Base-by-base conservation (phyloP, 2,113 vertebrate species). In the Conger conger region DNA sequence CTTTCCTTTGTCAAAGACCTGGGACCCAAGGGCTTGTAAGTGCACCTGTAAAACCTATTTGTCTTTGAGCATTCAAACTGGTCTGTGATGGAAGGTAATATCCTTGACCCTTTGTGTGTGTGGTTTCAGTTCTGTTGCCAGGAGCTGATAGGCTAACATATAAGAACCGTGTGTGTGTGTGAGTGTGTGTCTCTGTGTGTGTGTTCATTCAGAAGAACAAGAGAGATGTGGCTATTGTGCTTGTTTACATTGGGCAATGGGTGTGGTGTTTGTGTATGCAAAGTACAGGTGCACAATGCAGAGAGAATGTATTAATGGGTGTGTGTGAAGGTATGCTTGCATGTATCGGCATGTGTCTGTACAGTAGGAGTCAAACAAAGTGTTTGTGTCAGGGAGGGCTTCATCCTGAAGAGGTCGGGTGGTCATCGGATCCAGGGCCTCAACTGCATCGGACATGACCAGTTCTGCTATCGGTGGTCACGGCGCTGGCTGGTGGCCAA, bases 401-500 rank as follows among this genome's bases (percentile, higher is more conserved):
- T 95, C 78, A 96, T 98, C 87, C 90, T 91, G 81, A 98, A 98
- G 87, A 95, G 96, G 83, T 98, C 97, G 0, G 97, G 97, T 0
- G 97, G 97, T 37, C 97, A 98, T 87, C 94, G 93, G 0, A 92
- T 97, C 84, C 96, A 95, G 78, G 97, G 97, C 15, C 89, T 97
- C 68, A 97, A 96, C 89, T 97, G 96, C 86, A 91, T 95, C 1
- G 96, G 96, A 0, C 95, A 95, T 73, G 95, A 97, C 90, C 96
- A 95, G 91, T 86, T 97, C 79, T 97, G 96, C 86, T 97, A 96
- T 86, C 95, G 95, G 83, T 98, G 97, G 97, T 97, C 97, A 0
- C 94, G 94, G 35, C 96, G 97, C 89, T 98, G 97, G 97, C 92
- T 97, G 87, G 97, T 98, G 87, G 97, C 97, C 30, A 97, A 98